Conservation (phyloP, 2,113 vertebrate species). For the Brachirus orientalis region DNA sequence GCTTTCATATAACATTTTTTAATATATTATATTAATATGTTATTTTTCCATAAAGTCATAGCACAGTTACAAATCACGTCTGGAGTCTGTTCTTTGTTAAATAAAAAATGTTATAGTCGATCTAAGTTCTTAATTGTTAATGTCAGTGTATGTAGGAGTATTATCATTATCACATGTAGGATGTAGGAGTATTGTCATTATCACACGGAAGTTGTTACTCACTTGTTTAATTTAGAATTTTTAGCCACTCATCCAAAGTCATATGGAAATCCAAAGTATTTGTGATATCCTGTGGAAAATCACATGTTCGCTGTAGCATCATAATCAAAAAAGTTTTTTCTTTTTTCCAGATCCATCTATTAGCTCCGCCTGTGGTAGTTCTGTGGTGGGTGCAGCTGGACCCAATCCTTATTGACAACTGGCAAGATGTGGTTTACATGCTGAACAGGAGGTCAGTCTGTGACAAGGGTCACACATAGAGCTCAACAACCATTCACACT, state of each 20-base stretch:
- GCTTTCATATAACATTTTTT: conserved; percentile 61
- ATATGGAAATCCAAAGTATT: background rate
- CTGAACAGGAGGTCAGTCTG: background rate
- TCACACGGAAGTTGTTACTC: no score
- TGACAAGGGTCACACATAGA: background rate
- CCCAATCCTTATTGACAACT: background rate
- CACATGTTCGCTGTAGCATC: background rate
- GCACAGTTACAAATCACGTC: conserved; percentile 42
- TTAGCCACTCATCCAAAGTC: no score
- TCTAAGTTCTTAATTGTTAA: background rate
- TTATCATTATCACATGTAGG: no score
- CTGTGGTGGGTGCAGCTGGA: background rate
- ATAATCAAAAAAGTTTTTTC: no score
- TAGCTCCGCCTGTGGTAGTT: no score
- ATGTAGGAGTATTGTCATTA: background rate
- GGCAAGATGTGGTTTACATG: no score
- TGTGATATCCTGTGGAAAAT: background rate
- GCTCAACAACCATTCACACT: background rate
- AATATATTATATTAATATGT: no score
- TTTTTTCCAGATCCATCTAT: no score
- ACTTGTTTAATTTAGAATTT: no score
- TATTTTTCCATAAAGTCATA: conserved; percentile 25
- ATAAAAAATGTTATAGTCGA: no score
- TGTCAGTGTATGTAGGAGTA: background rate
- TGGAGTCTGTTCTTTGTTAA: conserved; percentile 41